Evolutionary conservation across 2,797 vertebrate genomes (phyloP).

Genomic region (Halcyon badia): DNA sequence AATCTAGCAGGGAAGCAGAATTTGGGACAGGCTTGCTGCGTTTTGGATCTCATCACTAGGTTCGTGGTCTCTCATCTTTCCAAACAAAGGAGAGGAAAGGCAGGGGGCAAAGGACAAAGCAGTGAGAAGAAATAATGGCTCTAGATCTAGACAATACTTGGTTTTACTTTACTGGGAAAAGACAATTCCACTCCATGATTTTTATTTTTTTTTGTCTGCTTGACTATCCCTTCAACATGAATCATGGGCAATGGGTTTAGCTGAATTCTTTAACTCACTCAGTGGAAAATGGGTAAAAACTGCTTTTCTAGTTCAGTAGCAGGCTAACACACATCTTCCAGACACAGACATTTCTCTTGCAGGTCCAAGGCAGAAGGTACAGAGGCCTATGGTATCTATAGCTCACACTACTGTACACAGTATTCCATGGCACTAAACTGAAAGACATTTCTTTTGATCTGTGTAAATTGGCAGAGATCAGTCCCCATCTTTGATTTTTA

Average conservation of each 20-base stretch:
- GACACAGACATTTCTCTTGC: background rate
- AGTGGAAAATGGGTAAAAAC: background rate
- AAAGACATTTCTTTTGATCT: constrained; percentile 23
- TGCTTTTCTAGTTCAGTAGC: background rate
- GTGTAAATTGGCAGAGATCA: constrained; percentile 45
- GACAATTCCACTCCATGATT: background rate
- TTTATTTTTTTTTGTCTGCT: background rate
- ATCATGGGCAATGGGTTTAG: background rate
- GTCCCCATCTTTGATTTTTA: background rate
- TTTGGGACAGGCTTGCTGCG: background rate
- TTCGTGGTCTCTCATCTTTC: background rate
- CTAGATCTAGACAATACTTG: background rate
- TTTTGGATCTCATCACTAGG: background rate
- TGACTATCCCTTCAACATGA: background rate
- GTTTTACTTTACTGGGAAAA: background rate
- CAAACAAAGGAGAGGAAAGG: background rate
- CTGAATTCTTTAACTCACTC: background rate
- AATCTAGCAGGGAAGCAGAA: background rate
- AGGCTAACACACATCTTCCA: background rate
- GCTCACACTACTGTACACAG: background rate
- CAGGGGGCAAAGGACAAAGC: background rate
- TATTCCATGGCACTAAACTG: background rate
- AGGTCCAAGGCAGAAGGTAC: background rate
- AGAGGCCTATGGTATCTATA: background rate
- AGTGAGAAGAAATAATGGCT: background rate